phyloP scores from a whole-genome alignment of 2,797 vertebrate species.

The Tarsius wallacei region DNA sequence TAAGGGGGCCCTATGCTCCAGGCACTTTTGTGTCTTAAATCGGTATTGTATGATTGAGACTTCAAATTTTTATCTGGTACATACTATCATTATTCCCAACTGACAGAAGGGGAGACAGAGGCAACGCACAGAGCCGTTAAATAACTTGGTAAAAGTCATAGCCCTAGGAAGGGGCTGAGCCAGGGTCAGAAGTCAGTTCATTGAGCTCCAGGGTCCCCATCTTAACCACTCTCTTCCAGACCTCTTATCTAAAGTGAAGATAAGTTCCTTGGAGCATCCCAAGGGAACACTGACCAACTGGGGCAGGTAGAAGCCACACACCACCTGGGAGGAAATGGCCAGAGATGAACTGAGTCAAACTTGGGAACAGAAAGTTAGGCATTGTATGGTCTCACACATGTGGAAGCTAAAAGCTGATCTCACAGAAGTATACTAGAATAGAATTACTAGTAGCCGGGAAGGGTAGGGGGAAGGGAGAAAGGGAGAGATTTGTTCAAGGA shows the following conservation, averaged over 20 bases:
- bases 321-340: rapidly evolving
- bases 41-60: background rate
- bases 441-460: background rate
- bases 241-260: background rate
- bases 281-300: background rate
- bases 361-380: background rate
- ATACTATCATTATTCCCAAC: background rate
- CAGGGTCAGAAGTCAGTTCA: background rate
- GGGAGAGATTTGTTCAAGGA: background rate
- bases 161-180: background rate
- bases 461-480: background rate
- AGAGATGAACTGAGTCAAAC: background rate
- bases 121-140: background rate
- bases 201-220: background rate
- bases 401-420: background rate
- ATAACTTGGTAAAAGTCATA: background rate
- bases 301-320: background rate
- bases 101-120: background rate
- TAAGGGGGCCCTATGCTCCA: background rate
- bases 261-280: background rate
- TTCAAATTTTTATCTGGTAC: background rate
- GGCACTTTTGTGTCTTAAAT: background rate
- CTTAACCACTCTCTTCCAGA: rapidly evolving
- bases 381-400: background rate
- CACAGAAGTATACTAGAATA: background rate